Conservation (phyloP, 2,888 invertebrate genomes). For the Lycia hirtaria region DNA sequence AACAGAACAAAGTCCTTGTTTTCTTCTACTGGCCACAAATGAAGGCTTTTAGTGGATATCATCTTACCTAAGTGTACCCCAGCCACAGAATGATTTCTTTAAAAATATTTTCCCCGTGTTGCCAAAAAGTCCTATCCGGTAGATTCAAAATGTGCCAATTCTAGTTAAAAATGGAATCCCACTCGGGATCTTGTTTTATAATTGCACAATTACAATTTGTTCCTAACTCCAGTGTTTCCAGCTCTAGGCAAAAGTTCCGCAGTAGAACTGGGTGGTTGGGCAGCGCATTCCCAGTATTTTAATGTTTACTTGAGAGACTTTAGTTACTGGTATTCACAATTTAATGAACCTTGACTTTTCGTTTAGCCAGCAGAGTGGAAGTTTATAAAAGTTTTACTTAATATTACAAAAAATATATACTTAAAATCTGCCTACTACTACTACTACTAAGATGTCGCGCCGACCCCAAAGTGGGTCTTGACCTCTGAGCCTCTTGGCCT, state of each 20-base stretch:
- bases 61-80: too few species aligned
- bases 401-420: too few species aligned
- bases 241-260: constrained; percentile 15
- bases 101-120: too few species aligned
- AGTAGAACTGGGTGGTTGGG: constrained; percentile 4
- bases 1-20: too few species aligned
- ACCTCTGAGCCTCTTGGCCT: too few species aligned
- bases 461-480: too few species aligned
- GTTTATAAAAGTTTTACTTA: too few species aligned
- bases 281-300: constrained; percentile 1
- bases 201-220: constrained; percentile 26
- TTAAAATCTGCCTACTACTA: too few species aligned
- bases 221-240: constrained; percentile 8
- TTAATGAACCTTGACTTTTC: neutral
- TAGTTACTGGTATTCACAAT: constrained; percentile 6
- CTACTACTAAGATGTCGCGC: too few species aligned
- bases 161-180: constrained; percentile 1
- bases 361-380: neutral
- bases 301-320: neutral
- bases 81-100: too few species aligned
- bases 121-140: neutral
- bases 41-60: too few species aligned
- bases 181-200: constrained; percentile 16
- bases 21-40: too few species aligned
- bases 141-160: neutral